A percentile compares a stretch with the other conserved stretches of the same genome.
These are phyloP conservation scores for Pantherophis guttatus DNA, from an alignment of 2,113 vertebrate genomes.

Conservation along the genomic window DNA sequence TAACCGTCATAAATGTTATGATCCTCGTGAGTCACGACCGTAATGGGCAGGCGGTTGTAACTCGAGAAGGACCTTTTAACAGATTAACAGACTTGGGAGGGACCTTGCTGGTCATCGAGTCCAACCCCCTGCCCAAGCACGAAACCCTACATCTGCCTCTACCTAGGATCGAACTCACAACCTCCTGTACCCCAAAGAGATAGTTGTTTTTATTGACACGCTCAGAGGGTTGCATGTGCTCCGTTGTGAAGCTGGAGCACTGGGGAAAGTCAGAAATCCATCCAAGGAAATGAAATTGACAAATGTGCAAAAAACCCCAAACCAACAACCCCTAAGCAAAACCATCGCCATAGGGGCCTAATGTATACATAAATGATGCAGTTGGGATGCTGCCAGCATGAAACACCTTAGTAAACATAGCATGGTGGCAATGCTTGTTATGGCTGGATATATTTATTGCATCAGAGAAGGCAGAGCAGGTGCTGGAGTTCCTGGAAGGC, in stretches of 20 bases:
- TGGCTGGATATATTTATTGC: not conserved
- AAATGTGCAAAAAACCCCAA: not conserved
- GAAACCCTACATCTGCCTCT: too few species aligned
- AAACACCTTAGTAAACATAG: not conserved
- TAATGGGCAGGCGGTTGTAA: too few species aligned
- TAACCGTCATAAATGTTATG: too few species aligned
- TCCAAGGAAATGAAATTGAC: not conserved
- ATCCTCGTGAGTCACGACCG: too few species aligned
- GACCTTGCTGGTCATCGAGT: too few species aligned
- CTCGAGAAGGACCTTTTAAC: too few species aligned
- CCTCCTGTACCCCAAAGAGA: not conserved
- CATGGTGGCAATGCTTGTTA: not conserved
- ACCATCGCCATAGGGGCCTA: not conserved
- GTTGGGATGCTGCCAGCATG: not conserved
- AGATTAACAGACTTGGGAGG: too few species aligned
- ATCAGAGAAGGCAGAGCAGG: not conserved
- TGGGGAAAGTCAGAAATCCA: not conserved
- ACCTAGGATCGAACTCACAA: too few species aligned
- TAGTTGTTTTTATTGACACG: not conserved
- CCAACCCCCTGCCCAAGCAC: too few species aligned
- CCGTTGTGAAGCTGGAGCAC: not conserved
- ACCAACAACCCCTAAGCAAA: not conserved
- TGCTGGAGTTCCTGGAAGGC: slow-evolving; percentile 34
- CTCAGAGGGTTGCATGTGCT: not conserved
- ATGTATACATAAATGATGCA: not conserved